A percentile compares a stretch with the other conserved stretches of the same genome.
Conservation (phyloP, 1,140 invertebrate genomes). For the Lineus longissimus region DNA sequence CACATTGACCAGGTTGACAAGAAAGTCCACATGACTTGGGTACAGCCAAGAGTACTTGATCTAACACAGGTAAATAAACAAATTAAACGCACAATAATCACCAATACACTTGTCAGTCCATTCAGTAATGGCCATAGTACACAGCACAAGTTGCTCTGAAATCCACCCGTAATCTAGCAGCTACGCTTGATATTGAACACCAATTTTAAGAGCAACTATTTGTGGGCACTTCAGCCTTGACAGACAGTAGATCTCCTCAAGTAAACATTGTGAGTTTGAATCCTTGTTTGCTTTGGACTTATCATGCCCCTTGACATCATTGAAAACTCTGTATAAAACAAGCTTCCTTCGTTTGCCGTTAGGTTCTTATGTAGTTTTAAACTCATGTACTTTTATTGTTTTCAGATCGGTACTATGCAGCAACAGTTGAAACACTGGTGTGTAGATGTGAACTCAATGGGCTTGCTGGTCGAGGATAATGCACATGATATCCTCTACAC, state of each 20-base stretch:
- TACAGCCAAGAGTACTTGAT: conserved; percentile 87
- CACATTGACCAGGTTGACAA: conserved; percentile 90
- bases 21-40: conserved; percentile 81
- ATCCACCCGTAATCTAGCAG: conserved; percentile 10
- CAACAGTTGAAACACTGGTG: conserved; percentile 75
- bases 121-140: conserved; percentile 5
- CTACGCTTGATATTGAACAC: not conserved
- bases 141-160: not conserved
- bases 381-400: conserved; percentile 21
- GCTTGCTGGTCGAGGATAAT: conserved; percentile 72
- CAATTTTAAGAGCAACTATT: conserved; percentile 2
- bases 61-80: conserved; percentile 58
- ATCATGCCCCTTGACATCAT: no score
- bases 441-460: conserved; percentile 77
- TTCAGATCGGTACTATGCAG: conserved; percentile 75
- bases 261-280: no score
- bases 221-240: not conserved
- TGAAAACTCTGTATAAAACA: no score
- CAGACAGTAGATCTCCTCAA: no score
- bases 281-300: no score
- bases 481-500: conserved; percentile 72
- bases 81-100: not conserved
- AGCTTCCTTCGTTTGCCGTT: no score
- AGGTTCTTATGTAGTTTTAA: no score
- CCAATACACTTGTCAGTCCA: not conserved